Conservation (phyloP, 53 echinoderm and acorn worm genomes). For the Holothuria leucospilota region DNA sequence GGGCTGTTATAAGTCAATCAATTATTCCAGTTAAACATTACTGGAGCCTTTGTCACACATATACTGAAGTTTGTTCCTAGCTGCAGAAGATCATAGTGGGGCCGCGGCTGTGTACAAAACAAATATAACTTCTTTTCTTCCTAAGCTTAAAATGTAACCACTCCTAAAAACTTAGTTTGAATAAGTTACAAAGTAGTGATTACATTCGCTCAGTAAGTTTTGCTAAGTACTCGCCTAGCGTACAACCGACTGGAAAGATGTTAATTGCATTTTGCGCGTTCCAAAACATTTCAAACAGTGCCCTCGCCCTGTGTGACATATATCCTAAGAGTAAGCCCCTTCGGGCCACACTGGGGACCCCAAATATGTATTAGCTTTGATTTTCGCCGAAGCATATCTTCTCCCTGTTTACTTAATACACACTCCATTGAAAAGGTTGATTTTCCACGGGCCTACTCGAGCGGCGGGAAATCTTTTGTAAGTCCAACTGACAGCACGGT, state of each 20-base stretch:
- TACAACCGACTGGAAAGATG: background rate
- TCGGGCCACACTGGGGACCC: constrained; percentile 50
- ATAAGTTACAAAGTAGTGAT: no score
- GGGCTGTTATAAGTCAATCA: no score
- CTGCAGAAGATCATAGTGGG: no score
- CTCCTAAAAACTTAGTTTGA: no score
- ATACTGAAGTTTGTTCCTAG: no score
- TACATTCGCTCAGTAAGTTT: no score
- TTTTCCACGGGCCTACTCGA: constrained; percentile 4
- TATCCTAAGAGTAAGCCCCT: constrained; percentile 42
- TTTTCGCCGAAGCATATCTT: constrained; percentile 54
- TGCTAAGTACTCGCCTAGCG: no score
- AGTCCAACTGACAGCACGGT: constrained; percentile 32
- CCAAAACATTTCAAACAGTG: background rate
- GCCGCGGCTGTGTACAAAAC: no score
- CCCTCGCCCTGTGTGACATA: constrained; percentile 36
- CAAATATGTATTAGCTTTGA: constrained; percentile 46
- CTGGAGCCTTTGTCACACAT: no score
- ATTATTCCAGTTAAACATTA: no score
- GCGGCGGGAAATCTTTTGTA: constrained; percentile 33
- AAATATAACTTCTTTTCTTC: no score
- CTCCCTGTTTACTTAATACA: constrained; percentile 42
- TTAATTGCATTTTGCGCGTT: constrained; percentile 25
- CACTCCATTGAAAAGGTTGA: constrained; percentile 44
- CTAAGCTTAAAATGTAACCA: no score